These are phyloP conservation scores for Conistra vaccinii DNA, from an alignment of 2,888 invertebrate genomes.

Conservation along the genomic window DNA sequence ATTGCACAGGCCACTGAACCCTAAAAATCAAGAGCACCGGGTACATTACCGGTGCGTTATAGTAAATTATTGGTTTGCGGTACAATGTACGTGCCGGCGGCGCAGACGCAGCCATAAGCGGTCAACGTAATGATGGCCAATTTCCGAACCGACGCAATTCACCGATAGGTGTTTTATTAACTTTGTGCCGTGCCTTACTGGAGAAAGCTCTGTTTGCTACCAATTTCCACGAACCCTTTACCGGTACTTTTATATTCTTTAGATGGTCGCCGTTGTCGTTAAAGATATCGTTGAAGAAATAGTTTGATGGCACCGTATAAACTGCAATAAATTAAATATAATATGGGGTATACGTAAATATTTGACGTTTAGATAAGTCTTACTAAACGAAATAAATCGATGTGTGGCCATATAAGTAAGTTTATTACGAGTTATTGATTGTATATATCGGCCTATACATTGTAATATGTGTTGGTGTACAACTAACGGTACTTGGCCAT, in stretches of 20 bases:
- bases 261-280: conserved; percentile 43
- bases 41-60: conserved; percentile 78
- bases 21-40: conserved; percentile 74
- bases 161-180: conserved; percentile 71
- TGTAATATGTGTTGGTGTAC: conserved; percentile 1
- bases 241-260: conserved; percentile 55
- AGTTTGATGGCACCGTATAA: conserved; percentile 35
- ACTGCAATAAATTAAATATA: conserved; percentile 49
- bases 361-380: conserved; percentile 46
- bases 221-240: conserved; percentile 44
- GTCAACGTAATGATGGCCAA: conserved; percentile 80
- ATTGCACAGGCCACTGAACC: conserved; percentile 65
- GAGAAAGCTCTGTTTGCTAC: conserved; percentile 62
- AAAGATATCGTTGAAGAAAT: conserved; percentile 38
- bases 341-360: conserved; percentile 46
- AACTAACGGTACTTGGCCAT: conserved; percentile 9
- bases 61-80: conserved; percentile 81
- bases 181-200: conserved; percentile 52
- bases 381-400: conserved; percentile 22
- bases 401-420: neutral
- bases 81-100: conserved; percentile 70
- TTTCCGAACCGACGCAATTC: conserved; percentile 76
- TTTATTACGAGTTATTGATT: conserved; percentile 32
- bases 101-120: conserved; percentile 76
- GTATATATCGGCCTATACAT: neutral